phyloP scores from a whole-genome alignment of 2,113 vertebrate genomes.

The Albula glossodonta region DNA sequence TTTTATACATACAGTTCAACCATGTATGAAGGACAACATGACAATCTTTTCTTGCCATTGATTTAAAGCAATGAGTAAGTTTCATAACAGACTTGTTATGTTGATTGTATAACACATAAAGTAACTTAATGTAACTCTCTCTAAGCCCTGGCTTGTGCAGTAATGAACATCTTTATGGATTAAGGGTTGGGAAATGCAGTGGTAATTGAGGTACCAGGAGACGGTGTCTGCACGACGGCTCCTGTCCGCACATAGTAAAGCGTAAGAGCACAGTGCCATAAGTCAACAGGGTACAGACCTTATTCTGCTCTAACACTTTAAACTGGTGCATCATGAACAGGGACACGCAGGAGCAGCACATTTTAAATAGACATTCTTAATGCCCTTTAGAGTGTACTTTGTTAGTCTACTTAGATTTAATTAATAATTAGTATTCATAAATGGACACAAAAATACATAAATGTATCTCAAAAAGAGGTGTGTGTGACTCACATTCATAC shows the following conservation, averaged over 20 bases:
- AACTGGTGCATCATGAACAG: background rate
- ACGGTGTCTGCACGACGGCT: background rate
- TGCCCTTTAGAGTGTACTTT: background rate
- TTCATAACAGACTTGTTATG: background rate
- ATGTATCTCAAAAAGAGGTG: background rate
- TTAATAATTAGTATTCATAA: background rate
- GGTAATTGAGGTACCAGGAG: background rate
- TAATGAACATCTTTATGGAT: background rate
- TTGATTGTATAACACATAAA: background rate
- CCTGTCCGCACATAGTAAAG: background rate
- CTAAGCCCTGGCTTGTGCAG: background rate
- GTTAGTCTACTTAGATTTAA: background rate
- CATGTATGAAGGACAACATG: background rate
- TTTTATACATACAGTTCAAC: background rate
- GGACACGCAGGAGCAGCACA: background rate
- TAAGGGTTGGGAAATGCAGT: background rate
- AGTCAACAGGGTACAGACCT: background rate
- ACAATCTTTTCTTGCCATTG: background rate
- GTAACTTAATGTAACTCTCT: background rate
- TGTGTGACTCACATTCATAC: background rate
- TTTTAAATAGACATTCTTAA: background rate
- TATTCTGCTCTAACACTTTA: background rate
- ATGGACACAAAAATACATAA: background rate
- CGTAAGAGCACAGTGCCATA: background rate
- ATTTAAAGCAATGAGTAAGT: background rate